Evolutionary conservation across 2,113 vertebrate genomes (phyloP), one percentile per base, ranked within the genome.

Genomic region (Microtus richardsoni): DNA sequence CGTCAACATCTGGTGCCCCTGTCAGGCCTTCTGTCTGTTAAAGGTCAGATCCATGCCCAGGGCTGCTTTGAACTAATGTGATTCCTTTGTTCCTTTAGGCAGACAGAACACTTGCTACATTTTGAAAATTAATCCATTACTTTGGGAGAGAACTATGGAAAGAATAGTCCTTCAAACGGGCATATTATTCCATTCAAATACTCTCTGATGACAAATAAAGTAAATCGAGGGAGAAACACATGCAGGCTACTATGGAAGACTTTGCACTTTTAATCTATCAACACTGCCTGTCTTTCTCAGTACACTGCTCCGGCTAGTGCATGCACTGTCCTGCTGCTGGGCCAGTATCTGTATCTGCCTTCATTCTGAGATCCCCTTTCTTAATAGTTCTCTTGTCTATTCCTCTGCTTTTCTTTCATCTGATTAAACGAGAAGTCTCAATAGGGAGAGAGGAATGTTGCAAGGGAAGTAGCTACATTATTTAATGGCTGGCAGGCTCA

Each of bases 71-170:
- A 92, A 33, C n/a, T 92, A 22, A 36, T 49, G 12, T 64, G 68
- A 84, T 70, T 66, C 88, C 66, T 52, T 88, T 64, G 26, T 19
- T 78, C 4, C 83, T 22, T 22, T 74, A 52, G 39, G 9, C 54
- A 60, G 24, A 60, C 54, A 83, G 78, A 86, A 49, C 71, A 58
- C 17, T 58, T 74, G 58, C 39, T 86, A 73, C 68, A 9, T 44
- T 85, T 91, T 78, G 71, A 91, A 92, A 91, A 90, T n/a, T 73
- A 82, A 83, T 74, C 30, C 33, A 62, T 79, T 77, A 36, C 49
- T 52, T 52, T 49, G 71, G 12, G 54, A 82, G 93, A 91, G 49
- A 91, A 49, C 22, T 78, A 3, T 73, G 22, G 54, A 88, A 64
- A n/a, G 41, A 95, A 78, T 22, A 17, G 41, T 49, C 22, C 47